Evolutionary conservation across 2,797 vertebrate species (phyloP).

Genomic region (Octomys mimax): DNA sequence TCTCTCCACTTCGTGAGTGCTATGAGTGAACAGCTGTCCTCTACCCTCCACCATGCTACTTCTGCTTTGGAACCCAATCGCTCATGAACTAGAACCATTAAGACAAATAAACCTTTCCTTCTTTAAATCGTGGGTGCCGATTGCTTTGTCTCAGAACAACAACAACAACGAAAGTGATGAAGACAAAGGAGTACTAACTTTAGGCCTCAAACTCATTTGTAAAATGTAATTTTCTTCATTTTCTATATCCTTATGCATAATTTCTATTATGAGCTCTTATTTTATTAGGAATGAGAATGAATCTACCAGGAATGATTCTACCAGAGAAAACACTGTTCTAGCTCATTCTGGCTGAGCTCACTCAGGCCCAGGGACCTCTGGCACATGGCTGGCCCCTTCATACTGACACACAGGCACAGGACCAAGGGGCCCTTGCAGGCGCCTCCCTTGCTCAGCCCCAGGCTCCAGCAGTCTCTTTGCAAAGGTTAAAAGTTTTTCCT

Average conservation of each 20-base stretch:
- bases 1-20: background rate
- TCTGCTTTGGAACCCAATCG: background rate
- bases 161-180: background rate
- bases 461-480: background rate
- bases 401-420: background rate
- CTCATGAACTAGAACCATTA: background rate
- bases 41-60: background rate
- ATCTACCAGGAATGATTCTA: too few species aligned
- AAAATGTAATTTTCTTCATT: background rate
- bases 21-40: background rate
- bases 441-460: background rate
- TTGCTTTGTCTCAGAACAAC: background rate
- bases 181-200: background rate
- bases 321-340: background rate
- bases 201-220: background rate
- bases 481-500: constrained; percentile 58
- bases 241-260: background rate
- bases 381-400: too few species aligned
- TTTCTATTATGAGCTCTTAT: background rate
- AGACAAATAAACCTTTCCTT: background rate
- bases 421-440: background rate
- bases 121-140: background rate
- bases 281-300: background rate
- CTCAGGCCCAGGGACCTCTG: background rate
- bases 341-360: background rate